Evolutionary conservation across 2,113 vertebrate species (phyloP).

Genomic region (Anguilla japonica): DNA sequence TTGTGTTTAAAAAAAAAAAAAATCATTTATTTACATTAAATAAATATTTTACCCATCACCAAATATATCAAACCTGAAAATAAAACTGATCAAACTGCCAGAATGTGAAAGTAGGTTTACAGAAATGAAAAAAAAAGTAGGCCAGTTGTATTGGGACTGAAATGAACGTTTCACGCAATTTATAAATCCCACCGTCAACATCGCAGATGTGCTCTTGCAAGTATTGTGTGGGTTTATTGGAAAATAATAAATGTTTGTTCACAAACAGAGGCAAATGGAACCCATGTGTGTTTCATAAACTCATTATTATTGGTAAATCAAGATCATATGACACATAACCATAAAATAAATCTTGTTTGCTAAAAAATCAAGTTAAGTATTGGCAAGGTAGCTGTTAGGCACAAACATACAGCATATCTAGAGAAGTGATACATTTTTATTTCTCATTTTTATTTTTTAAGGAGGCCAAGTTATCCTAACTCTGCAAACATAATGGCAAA

Average conservation of each 20-base stretch:
- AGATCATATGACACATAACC: conserved; percentile 1
- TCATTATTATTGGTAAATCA: conserved; percentile 18
- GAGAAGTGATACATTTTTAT: not conserved
- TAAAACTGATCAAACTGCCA: not conserved
- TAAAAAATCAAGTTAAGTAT: conserved; percentile 3
- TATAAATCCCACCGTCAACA: not conserved
- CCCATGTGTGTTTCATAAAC: not conserved
- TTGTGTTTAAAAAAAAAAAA: not conserved
- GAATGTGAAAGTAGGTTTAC: not conserved
- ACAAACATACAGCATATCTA: not conserved
- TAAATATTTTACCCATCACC: not conserved
- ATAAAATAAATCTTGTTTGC: not conserved
- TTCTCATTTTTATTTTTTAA: not conserved
- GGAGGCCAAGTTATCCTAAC: conserved; percentile 11
- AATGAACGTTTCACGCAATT: not conserved
- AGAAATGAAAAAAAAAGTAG: not conserved
- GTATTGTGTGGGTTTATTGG: not conserved
- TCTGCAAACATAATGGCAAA: conserved; percentile 23
- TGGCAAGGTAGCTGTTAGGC: conserved; percentile 2
- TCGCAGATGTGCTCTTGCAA: not conserved
- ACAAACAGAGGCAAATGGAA: not conserved
- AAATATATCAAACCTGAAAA: not conserved
- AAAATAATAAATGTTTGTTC: conserved; percentile 6
- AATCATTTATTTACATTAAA: not conserved
- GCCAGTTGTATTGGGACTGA: not conserved